Base-by-base conservation (phyloP, 37 sponge, comb jelly and placozoan species). In the Mnemiopsis leidyi region DNA sequence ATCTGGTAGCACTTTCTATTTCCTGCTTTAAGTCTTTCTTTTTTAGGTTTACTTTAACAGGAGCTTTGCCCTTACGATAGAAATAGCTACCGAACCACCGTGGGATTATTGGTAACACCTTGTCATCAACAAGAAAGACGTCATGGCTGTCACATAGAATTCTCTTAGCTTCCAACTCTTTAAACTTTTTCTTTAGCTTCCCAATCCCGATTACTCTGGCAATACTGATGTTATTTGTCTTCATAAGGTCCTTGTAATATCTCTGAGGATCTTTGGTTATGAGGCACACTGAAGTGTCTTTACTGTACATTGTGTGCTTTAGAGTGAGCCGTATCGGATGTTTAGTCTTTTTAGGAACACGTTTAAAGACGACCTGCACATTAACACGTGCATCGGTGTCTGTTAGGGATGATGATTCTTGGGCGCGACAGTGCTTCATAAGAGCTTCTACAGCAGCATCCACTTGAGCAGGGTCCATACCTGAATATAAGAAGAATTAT, bases 111-210 rank as follows among this genome's bases (percentile, higher is more conserved):
- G 82, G 82, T 34, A 82, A 34, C 35, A 82, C 82, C 9, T 36
- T 31, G 35, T 82, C 82, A 30, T 82, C 82, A 32, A 82, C 82
- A 13, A 82, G 82, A 34, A 82, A 82, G 9, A 31, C 35, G 32
- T 82, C 82, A 34, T 82, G 38, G 32, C 37, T 36, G 38, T 82
- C 38, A 30, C 82, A 82, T 36, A 82, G 82, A 32, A 82, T 34
- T 34, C 82, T 13, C 38, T 82, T 82, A 7, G 82, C 82, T 82
- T 82, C 82, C 38, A 82, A 34, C 35, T 82, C 82, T 36, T 82
- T 82, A 36, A 32, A 82, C 82, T 82, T 82, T 36, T 82, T 82
- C 82, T 82, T 82, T 36, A 82, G 82, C 38, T 82, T 82, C 0
- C 82, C 82, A 30, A 82, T 30, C 1, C 38, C 82, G 5, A 82